Evolutionary conservation across 1,140 invertebrate species (phyloP).

Genomic region (Conus ventricosus): DNA sequence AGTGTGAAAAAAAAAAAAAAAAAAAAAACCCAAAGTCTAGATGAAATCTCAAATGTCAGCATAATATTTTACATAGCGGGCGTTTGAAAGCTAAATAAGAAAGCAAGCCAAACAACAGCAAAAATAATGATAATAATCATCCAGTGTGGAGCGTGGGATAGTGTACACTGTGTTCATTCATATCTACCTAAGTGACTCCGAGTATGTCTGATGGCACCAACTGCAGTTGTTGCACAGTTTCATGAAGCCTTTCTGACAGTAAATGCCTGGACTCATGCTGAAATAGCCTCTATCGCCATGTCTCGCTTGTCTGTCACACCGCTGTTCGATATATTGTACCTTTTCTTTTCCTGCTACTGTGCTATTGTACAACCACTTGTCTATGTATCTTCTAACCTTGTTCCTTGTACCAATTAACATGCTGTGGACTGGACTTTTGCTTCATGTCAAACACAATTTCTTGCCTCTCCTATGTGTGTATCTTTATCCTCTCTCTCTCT

Average conservation of each 20-base stretch:
- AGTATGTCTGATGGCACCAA: not conserved
- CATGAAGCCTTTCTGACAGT: not conserved
- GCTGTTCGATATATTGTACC: not conserved
- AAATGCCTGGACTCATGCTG: not conserved
- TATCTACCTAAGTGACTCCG: too few relatives aligned
- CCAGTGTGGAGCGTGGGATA: too few relatives aligned
- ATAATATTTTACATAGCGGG: too few relatives aligned
- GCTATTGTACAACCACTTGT: not conserved
- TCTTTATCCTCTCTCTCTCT: not conserved
- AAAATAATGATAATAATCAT: too few relatives aligned
- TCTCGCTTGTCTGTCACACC: not conserved
- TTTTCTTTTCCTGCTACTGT: conserved; percentile 1
- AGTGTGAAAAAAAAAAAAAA: too few relatives aligned
- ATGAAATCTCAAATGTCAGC: too few relatives aligned
- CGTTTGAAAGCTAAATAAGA: too few relatives aligned
- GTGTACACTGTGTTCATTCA: too few relatives aligned
- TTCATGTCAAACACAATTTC: not conserved
- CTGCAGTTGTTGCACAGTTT: conserved; percentile 5
- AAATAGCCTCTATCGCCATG: conserved; percentile 7
- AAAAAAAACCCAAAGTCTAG: too few relatives aligned
- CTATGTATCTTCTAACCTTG: conserved; percentile 13
- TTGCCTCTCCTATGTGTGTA: not conserved
- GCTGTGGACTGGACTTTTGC: conserved; percentile 8
- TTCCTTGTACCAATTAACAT: conserved; percentile 8
- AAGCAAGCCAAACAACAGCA: too few relatives aligned